A percentile compares a stretch with the other conserved stretches of the same genome.
These are phyloP conservation scores for Sycobia sp. DNA, from an alignment of 1,140 invertebrate genomes.

Conservation along the genomic window DNA sequence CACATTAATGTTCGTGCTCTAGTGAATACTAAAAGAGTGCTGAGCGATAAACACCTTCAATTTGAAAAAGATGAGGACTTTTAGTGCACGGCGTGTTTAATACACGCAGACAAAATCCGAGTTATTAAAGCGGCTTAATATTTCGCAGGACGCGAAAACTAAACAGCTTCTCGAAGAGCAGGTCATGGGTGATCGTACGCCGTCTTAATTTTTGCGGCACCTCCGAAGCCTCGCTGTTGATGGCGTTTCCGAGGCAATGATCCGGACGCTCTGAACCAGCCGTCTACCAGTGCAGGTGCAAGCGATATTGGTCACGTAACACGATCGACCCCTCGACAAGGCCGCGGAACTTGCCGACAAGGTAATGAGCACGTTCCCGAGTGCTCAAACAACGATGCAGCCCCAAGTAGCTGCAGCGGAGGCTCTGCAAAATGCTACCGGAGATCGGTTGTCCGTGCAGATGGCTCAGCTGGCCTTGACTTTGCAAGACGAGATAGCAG, in stretches of 20 bases:
- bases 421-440: not conserved
- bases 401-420: not conserved
- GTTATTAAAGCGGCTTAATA: not conserved
- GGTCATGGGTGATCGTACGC: not conserved
- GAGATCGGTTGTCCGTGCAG: not conserved
- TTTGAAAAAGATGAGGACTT: no score
- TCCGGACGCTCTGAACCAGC: conserved; percentile 7
- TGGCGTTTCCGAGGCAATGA: conserved; percentile 12
- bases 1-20: no score
- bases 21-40: no score
- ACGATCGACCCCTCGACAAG: not conserved
- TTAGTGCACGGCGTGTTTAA: no score
- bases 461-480: not conserved
- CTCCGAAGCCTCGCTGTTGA: not conserved
- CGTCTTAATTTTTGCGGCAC: not conserved
- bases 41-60: no score
- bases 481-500: not conserved
- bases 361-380: no score
- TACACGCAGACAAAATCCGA: not conserved
- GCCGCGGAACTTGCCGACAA: conserved; percentile 55
- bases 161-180: not conserved
- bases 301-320: conserved; percentile 3
- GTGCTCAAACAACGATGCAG: no score
- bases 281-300: conserved; percentile 25
- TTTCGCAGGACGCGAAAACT: not conserved